phyloP scores from a whole-genome alignment of 2,113 vertebrate species.

The Tetraodon nigroviridis region DNA sequence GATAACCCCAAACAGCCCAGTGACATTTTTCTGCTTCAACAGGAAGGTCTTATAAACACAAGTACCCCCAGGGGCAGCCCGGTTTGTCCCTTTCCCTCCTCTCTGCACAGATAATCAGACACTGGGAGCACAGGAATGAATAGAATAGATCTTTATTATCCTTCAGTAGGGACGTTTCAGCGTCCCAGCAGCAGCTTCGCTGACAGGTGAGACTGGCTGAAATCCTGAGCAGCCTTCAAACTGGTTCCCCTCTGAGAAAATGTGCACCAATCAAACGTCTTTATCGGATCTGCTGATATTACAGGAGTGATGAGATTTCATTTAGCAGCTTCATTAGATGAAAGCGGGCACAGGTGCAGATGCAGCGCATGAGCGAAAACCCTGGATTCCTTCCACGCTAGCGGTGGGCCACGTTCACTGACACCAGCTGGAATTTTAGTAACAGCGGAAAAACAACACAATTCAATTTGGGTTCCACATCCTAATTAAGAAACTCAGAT shows the following conservation, averaged over 20 bases:
- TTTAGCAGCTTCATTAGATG: constrained; percentile 7
- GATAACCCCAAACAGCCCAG: not conserved
- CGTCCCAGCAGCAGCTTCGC: too few species aligned
- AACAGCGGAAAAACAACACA: not conserved
- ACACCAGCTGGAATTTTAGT: not conserved
- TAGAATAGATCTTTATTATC: too few species aligned
- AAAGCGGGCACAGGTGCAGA: not conserved
- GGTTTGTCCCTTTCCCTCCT: too few species aligned
- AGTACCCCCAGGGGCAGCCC: too few species aligned
- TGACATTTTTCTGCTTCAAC: not conserved
- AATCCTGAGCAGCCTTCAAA: constrained; percentile 7
- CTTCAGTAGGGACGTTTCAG: too few species aligned
- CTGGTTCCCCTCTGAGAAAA: constrained; percentile 11
- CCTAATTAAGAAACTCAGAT: not conserved
- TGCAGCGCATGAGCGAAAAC: not conserved
- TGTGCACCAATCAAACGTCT: constrained; percentile 10
- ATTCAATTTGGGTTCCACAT: not conserved
- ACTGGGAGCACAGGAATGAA: too few species aligned
- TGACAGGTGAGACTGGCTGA: constrained; percentile 5
- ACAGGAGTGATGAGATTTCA: constrained; percentile 3
- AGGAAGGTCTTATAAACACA: constrained; percentile 12
- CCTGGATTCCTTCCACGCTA: not conserved
- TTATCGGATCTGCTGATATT: constrained; percentile 3
- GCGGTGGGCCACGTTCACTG: not conserved
- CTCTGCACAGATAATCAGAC: not conserved